Evolutionary conservation across 64 coral and sea anemone species (phyloP), one percentile per base, ranked within the genome.

Genomic region (Montipora sp.): DNA sequence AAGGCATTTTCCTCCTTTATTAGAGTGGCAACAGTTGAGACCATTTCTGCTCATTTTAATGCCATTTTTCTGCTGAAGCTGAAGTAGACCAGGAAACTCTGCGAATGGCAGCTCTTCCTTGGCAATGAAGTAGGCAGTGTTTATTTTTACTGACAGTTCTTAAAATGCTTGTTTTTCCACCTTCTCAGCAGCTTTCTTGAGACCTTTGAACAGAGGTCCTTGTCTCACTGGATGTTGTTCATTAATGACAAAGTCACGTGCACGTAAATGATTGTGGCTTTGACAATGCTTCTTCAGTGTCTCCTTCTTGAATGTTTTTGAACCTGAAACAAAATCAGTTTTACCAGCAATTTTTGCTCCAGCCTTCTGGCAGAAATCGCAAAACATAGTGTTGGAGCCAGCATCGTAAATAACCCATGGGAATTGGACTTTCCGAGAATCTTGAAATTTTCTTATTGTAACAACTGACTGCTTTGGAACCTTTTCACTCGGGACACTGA

Each of bases 141-240:
- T 90, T 7, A 90, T 90, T 80, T 90, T 90, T 23, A 90, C 77
- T 90, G 89, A 69, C 66, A 91, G 22, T 80, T 91, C 63, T 13
- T 81, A 73, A 27, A 18, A 73, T 12, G 43, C 67, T 44, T 82
- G 77, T 59, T 91, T 78, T 48, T 91, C 77, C 73, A 81, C 47
- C 77, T 81, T 82, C 89, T 81, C 75, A 79, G 74, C 61, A 68
- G 58, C 89, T 55, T 80, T 90, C 59, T 72, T 80, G 20, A 90
- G 36, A 9, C 89, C 61, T 90, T 57, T 66, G 59, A 71, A 66
- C 50, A 90, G 63, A 11, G 76, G 77, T 80, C 58, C 51, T 80
- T 90, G 20, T n/a, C 18, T 90, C 44, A 80, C 10, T 80, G 59
- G 24, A 19, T 51, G 47, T 65, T 90, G 75, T 80, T 80, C 53